Percentiles rank a stretch among this genome's conserved stretches.
These are phyloP conservation scores for Malurus melanocephalus DNA, from an alignment of 2,113 vertebrate species.

Conservation along the genomic window DNA sequence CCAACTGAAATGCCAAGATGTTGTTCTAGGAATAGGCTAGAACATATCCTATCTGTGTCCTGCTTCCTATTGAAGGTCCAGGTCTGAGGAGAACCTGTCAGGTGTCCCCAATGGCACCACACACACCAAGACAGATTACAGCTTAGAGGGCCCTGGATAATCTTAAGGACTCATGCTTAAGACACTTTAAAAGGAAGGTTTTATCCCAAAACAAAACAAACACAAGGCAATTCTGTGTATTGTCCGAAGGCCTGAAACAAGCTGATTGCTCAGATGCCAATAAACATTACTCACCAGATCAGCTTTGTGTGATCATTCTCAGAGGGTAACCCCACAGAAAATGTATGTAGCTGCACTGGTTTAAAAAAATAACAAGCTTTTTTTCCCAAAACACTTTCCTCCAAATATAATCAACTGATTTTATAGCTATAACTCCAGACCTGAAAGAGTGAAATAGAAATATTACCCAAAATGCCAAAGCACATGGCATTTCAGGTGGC, in stretches of 20 bases:
- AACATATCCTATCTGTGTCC: background rate
- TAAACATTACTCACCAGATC: background rate
- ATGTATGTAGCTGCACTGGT: background rate
- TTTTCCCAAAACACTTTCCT: background rate
- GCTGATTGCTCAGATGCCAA: background rate
- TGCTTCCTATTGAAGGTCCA: background rate
- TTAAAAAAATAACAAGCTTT: background rate
- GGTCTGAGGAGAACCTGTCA: background rate
- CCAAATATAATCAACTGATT: background rate
- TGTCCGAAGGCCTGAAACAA: background rate
- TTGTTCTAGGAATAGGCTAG: background rate
- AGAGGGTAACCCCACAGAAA: background rate
- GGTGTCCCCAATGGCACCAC: background rate
- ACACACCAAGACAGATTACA: background rate
- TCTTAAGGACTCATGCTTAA: background rate
- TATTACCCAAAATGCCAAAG: background rate
- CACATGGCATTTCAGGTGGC: background rate
- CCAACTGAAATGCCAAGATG: background rate
- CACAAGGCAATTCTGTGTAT: background rate
- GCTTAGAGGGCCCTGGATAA: background rate
- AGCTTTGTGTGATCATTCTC: background rate
- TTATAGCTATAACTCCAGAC: background rate
- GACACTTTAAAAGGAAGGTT: background rate
- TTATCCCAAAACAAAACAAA: background rate
- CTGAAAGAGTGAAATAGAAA: background rate